Conservation (phyloP, 1,140 invertebrate species). For the Plodia interpunctella region DNA sequence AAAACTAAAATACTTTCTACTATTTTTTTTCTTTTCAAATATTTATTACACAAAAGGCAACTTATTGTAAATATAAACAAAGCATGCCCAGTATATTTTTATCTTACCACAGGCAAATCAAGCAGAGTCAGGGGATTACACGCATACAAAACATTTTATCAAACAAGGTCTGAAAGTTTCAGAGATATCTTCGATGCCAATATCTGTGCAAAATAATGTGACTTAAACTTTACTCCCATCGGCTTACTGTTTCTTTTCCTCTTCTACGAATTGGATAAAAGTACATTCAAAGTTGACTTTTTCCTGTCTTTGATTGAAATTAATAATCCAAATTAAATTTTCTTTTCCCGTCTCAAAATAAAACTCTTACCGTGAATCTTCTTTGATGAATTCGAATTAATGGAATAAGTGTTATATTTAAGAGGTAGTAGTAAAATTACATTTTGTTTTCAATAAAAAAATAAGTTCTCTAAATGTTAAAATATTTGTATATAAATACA, state of each 20-base stretch:
- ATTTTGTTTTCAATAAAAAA: too few species aligned
- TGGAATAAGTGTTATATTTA: not conserved
- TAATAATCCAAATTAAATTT: conserved; percentile 18
- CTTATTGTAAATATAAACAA: too few species aligned
- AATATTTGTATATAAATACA: too few species aligned
- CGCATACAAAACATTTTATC: conserved; percentile 60
- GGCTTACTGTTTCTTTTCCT: conserved; percentile 41
- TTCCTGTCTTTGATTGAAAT: conserved; percentile 13
- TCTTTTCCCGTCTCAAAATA: conserved; percentile 8
- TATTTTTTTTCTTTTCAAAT: too few species aligned
- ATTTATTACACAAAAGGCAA: too few species aligned
- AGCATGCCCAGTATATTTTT: conserved; percentile 10
- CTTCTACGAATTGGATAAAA: conserved; percentile 21
- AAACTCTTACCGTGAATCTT: not conserved
- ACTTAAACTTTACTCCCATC: conserved; percentile 56
- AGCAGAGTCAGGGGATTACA: conserved; percentile 54
- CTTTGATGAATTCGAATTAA: conserved; percentile 5
- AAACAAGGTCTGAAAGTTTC: conserved; percentile 43
- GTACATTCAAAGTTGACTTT: conserved; percentile 16
- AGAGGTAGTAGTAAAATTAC: too few species aligned
- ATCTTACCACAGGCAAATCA: conserved; percentile 49
- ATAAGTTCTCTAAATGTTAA: too few species aligned
- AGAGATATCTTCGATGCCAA: conserved; percentile 54
- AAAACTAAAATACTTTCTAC: too few species aligned
- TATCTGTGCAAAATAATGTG: conserved; percentile 48